Evolutionary conservation across 2,113 vertebrate genomes (phyloP).

Genomic region (Petroica traversi): DNA sequence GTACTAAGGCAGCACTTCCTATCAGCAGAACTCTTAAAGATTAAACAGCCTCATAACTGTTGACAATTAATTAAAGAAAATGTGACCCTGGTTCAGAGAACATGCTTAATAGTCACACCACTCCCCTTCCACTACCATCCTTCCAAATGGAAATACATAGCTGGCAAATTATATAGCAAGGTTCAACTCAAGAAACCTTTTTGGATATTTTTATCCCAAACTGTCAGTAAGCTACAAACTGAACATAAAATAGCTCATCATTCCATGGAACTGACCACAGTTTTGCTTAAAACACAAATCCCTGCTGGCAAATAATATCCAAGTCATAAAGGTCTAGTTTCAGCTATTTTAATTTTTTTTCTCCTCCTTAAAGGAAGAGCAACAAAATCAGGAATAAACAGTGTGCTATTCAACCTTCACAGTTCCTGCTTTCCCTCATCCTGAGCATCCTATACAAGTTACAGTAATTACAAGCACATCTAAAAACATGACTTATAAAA

Average conservation of each 20-base stretch:
- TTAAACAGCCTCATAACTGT: neutral
- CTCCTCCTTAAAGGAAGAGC: neutral
- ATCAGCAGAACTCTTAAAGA: neutral
- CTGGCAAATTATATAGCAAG: neutral
- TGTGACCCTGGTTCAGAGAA: neutral
- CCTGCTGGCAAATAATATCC: fast-evolving
- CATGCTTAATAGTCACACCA: neutral
- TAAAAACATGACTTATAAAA: neutral
- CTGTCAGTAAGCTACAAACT: neutral
- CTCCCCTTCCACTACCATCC: neutral
- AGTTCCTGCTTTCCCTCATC: neutral
- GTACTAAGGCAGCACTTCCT: neutral
- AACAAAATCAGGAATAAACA: neutral
- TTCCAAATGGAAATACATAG: neutral
- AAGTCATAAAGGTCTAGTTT: neutral
- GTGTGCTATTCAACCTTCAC: neutral
- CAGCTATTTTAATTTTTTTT: neutral
- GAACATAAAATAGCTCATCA: neutral
- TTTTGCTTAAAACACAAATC: neutral
- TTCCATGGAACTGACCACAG: neutral
- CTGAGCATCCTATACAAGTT: neutral
- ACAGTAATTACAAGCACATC: neutral
- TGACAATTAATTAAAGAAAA: neutral
- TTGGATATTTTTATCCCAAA: neutral
- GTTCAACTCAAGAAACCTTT: neutral